Conservation (phyloP, 2,797 vertebrate genomes). For the Anableps anableps region DNA sequence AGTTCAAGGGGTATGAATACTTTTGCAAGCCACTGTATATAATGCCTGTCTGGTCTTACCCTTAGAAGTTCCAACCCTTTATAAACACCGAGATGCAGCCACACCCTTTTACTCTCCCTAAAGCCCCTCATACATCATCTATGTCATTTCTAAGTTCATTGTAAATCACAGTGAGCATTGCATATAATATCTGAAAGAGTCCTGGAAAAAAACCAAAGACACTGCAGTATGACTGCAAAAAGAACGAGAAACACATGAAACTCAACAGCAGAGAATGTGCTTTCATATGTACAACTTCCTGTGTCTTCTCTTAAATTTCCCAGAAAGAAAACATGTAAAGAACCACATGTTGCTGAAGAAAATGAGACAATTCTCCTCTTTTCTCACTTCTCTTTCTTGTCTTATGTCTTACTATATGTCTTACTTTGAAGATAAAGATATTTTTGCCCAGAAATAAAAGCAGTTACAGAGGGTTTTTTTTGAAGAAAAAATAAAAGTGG, state of each 20-base stretch:
- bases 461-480: constrained; percentile 48
- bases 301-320: background rate
- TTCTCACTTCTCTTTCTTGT: background rate
- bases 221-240: background rate
- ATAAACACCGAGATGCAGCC: background rate
- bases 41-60: constrained; percentile 57
- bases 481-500: constrained; percentile 30
- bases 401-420: background rate
- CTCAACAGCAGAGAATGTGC: background rate
- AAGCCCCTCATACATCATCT: constrained; percentile 37
- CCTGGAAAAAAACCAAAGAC: constrained; percentile 38
- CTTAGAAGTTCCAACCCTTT: constrained; percentile 10
- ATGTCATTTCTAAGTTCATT: constrained; percentile 45
- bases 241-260: background rate
- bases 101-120: constrained; percentile 11
- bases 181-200: constrained; percentile 51
- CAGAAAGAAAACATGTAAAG: background rate
- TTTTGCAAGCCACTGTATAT: too few species aligned
- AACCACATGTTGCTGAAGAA: background rate
- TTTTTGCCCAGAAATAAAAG: constrained; percentile 36
- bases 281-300: background rate
- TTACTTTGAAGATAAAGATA: background rate
- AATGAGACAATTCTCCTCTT: background rate
- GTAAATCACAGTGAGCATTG: constrained; percentile 57
- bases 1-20: too few species aligned